A percentile compares a stretch with the other conserved stretches of the same genome.
Conservation (phyloP, 2,888 invertebrate species). For the Pristionchus arcanus region DNA sequence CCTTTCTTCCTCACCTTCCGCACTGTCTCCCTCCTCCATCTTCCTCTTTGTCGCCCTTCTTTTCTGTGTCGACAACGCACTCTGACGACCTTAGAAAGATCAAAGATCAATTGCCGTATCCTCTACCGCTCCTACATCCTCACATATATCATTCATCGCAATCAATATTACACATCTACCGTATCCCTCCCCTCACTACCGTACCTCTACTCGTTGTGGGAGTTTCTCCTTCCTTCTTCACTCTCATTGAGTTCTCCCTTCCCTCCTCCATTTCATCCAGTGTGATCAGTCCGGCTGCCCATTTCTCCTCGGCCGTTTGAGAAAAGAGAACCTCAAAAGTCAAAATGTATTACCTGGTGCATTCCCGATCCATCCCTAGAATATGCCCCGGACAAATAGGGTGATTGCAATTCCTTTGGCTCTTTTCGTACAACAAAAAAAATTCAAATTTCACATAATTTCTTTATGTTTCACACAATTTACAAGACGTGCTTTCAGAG, state of each 20-base stretch:
- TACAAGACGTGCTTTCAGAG: no score
- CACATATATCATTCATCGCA: no score
- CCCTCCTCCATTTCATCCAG: slow-evolving; percentile 18
- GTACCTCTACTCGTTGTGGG: slow-evolving; percentile 39
- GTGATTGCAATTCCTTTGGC: no score
- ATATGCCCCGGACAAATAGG: neutral
- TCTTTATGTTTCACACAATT: no score
- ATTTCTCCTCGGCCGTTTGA: slow-evolving; percentile 47
- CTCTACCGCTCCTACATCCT: neutral
- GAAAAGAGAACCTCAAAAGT: slow-evolving; percentile 33
- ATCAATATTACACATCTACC: neutral
- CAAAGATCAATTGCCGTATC: slow-evolving; percentile 26
- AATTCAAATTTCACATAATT: no score
- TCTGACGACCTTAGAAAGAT: slow-evolving; percentile 16
- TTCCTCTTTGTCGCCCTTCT: neutral
- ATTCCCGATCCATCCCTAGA: neutral
- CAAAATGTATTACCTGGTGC: neutral
- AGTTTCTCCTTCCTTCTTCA: slow-evolving; percentile 11
- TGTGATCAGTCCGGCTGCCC: slow-evolving; percentile 19
- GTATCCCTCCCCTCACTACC: neutral
- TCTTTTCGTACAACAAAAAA: no score
- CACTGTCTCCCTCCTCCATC: neutral
- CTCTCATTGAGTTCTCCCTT: neutral
- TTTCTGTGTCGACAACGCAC: neutral
- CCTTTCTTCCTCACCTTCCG: neutral